Evolutionary conservation across 2,113 vertebrate genomes (phyloP), one percentile per base, ranked within the genome.

Genomic region (Mionectes macconnelli): DNA sequence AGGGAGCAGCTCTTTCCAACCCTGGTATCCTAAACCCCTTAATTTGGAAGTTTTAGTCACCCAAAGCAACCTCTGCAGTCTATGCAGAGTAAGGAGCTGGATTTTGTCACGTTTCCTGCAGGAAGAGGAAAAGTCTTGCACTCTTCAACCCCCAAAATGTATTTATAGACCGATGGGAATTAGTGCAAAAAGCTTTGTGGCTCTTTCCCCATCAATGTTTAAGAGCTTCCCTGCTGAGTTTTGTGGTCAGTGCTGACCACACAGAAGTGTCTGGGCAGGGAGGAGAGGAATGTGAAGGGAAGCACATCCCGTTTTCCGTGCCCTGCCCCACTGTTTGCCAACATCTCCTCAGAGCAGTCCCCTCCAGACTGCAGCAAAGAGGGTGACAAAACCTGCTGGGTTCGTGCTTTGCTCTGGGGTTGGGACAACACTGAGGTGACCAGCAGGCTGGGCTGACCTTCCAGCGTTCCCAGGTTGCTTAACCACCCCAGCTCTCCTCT

Each of bases 161-260:
- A 52, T 67, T 62, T 13, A 8, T 9, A n/a, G 47, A 22, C 52
- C 30, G 11, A 4, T 84, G 39, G 62, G 69, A 87, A 76, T 44
- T 31, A 31, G 14, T 79, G 33, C 22, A 57, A 56, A 74, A 84
- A 74, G 8, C 52, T 69, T 8, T 1, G 14, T 67, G 35, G 52
- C 14, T 78, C 52, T 60, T 69, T 92, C 15, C 12, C 35, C 6
- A 23, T 28, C 47, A 24, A 19, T 8, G 17, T 39, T 74, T 23
- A 49, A n/a, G 39, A 30, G 27, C 18, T 17, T 35, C 28, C 1
- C 0, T n/a, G n/a, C 56, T 55, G 73, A 19, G 31, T 27, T 90
- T 31, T 76, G 44, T 68, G 27, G 33, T 50, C 52, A n/a, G 3
- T 0, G 0, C 4, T 76, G 39, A 60, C 23, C 40, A 5, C 27